Conservation (phyloP, 92 coral and sea anemone genomes). For the Phenganax subtilis region DNA sequence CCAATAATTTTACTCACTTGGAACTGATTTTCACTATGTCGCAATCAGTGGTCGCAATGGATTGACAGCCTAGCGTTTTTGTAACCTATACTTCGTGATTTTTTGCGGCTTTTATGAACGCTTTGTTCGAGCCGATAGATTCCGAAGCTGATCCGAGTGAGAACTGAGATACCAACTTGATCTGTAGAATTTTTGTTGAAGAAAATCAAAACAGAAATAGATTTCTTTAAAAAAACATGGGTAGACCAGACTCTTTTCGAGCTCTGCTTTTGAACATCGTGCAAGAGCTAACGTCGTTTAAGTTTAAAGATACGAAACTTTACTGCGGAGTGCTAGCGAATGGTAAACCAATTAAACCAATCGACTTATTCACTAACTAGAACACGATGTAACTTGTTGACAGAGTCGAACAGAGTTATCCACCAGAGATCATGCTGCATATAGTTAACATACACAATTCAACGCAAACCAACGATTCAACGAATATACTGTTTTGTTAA, state of each 20-base stretch:
- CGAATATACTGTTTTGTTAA: no score
- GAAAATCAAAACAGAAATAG: neutral
- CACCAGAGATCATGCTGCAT: slow-evolving; percentile 67
- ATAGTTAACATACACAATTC: neutral
- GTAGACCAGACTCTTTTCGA: slow-evolving; percentile 66
- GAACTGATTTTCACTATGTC: no score
- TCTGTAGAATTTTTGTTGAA: neutral
- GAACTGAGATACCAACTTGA: no score
- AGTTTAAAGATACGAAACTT: slow-evolving; percentile 79
- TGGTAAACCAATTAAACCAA: slow-evolving; percentile 43
- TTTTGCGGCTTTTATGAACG: no score
- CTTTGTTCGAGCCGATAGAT: no score
- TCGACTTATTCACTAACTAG: slow-evolving; percentile 70
- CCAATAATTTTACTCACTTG: no score
- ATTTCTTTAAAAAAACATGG: slow-evolving; percentile 43
- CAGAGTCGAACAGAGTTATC: slow-evolving; percentile 58
- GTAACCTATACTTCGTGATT: no score
- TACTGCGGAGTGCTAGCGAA: slow-evolving; percentile 72
- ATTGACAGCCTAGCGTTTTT: no score
- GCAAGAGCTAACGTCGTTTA: slow-evolving; percentile 67
- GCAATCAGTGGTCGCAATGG: no score
- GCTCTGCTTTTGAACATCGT: slow-evolving; percentile 68
- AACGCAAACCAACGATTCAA: no score
- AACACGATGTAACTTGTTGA: slow-evolving; percentile 57
- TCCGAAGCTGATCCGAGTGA: no score